Conservation (phyloP, 2,888 invertebrate species). For the Ischnus inquisitorius region DNA sequence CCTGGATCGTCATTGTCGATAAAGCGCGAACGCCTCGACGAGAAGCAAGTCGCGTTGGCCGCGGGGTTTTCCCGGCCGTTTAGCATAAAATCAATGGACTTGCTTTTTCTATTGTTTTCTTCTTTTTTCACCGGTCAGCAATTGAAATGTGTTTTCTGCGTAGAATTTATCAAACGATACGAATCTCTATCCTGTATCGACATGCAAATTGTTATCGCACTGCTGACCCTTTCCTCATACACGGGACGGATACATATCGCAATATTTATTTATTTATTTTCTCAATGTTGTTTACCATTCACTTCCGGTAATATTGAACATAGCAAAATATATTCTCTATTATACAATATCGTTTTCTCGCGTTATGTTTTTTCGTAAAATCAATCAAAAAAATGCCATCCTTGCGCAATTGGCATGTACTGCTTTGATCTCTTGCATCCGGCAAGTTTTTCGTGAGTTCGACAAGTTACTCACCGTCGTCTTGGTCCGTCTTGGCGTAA, state of each 20-base stretch:
- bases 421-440: background rate
- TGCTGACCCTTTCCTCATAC: background rate
- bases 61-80: slow-evolving; percentile 52
- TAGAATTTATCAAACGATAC: slow-evolving; percentile 31
- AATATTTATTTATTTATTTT: background rate
- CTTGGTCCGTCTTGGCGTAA: background rate
- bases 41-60: slow-evolving; percentile 20
- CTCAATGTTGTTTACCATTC: background rate
- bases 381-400: too few relatives aligned
- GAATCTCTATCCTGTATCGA: slow-evolving; percentile 42
- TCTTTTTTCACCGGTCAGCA: slow-evolving; percentile 43
- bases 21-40: background rate
- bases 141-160: slow-evolving; percentile 33
- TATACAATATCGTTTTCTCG: background rate
- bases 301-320: background rate
- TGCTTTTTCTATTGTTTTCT: slow-evolving; percentile 34
- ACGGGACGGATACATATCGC: background rate
- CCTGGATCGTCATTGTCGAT: background rate
- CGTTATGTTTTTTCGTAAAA: background rate
- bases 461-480: background rate
- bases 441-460: background rate
- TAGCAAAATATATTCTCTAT: background rate
- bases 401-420: background rate
- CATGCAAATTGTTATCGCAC: slow-evolving; percentile 42
- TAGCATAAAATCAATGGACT: slow-evolving; percentile 9